Evolutionary conservation across 1,140 invertebrate species (phyloP).

Genomic region (Plutomurus gul): DNA sequence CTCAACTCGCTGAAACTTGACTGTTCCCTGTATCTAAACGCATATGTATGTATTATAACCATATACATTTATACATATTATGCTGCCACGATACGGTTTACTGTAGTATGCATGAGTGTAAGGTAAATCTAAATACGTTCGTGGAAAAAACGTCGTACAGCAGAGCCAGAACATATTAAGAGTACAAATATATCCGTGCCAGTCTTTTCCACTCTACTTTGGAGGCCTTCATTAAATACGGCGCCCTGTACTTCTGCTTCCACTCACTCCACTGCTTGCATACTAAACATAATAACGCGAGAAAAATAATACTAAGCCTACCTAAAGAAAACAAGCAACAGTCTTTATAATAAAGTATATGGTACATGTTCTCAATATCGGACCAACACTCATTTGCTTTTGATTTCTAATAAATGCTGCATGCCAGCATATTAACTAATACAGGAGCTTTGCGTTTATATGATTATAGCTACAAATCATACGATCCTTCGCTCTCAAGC

Average conservation of each 20-base stretch:
- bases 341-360: too few relatives aligned
- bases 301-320: background rate
- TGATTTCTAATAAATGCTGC: background rate
- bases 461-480: conserved; percentile 30
- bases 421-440: background rate
- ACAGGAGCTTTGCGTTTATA: background rate
- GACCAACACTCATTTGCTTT: background rate
- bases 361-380: too few relatives aligned
- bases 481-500: conserved; percentile 24
- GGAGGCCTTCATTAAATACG: conserved; percentile 5
- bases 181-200: conserved; percentile 20
- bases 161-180: background rate
- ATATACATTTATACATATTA: too few relatives aligned
- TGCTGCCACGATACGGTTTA: too few relatives aligned
- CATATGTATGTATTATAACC: background rate
- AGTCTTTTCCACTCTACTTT: conserved; percentile 14
- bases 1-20: conserved; percentile 24
- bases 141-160: background rate
- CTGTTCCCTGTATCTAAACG: background rate
- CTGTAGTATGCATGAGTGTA: background rate
- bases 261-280: conserved; percentile 3
- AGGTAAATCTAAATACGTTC: background rate
- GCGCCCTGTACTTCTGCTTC: background rate
- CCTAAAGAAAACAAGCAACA: too few relatives aligned
- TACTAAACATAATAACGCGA: background rate